These are phyloP conservation scores for Bubo scandiacus DNA, from an alignment of 2,113 vertebrate genomes.

Conservation along the genomic window DNA sequence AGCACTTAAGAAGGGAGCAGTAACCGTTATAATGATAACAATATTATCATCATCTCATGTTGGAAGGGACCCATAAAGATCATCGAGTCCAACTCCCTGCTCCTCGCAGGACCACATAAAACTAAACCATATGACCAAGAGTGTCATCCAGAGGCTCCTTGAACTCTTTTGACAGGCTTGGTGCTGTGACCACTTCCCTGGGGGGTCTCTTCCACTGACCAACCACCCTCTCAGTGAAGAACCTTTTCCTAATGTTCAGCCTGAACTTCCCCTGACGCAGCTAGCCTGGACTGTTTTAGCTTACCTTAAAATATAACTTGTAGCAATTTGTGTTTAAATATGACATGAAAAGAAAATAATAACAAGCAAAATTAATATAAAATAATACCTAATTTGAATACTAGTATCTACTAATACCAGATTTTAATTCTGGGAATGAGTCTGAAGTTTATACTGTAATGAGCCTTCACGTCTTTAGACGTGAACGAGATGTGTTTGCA, in stretches of 20 bases:
- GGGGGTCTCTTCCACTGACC: not conserved
- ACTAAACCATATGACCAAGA: not conserved
- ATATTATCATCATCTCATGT: not conserved
- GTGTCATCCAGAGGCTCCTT: rapidly evolving
- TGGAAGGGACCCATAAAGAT: not conserved
- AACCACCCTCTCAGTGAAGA: not conserved
- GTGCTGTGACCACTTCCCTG: rapidly evolving
- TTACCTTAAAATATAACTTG: not conserved
- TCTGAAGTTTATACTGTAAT: not conserved
- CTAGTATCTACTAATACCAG: not conserved
- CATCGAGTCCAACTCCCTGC: not conserved
- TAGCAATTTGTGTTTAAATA: not conserved
- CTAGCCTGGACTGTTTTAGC: not conserved
- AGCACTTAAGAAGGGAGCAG: not conserved
- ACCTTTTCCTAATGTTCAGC: not conserved
- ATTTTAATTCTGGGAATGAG: not conserved
- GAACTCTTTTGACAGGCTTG: not conserved
- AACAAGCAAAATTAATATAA: not conserved
- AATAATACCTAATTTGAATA: not conserved
- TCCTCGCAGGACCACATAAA: not conserved
- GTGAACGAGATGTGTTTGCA: not conserved
- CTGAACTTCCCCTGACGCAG: not conserved
- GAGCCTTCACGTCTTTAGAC: not conserved
- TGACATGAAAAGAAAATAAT: not conserved
- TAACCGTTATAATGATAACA: not conserved